Conservation (phyloP, 1,140 invertebrate genomes). For the Antheraea pernyi region DNA sequence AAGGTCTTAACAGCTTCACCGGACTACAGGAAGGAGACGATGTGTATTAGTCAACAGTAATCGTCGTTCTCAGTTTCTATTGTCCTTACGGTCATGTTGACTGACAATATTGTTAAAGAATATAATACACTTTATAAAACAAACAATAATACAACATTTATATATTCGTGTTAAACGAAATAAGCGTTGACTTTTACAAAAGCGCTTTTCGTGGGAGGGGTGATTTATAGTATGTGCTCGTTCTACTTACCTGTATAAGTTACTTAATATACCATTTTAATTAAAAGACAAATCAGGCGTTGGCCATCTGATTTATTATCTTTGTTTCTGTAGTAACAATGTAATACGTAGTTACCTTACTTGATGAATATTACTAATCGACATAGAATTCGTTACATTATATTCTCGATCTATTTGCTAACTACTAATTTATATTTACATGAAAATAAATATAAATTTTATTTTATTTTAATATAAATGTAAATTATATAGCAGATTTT, state of each 20-base stretch:
- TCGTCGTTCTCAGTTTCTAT: background rate
- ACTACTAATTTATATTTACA: too few relatives aligned
- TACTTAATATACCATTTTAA: constrained; percentile 10
- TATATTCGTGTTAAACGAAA: constrained; percentile 6
- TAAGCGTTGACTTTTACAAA: constrained; percentile 2
- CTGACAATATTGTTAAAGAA: background rate
- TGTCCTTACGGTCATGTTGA: background rate
- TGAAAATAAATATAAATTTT: too few relatives aligned
- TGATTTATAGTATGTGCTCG: constrained; percentile 8
- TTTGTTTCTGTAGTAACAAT: background rate
- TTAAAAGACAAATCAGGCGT: constrained; percentile 8
- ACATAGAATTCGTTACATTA: background rate
- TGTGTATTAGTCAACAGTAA: too few relatives aligned
- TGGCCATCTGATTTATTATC: background rate
- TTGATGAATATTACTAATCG: background rate
- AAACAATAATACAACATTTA: background rate
- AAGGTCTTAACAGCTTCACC: too few relatives aligned
- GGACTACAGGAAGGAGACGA: too few relatives aligned
- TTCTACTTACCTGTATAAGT: constrained; percentile 10
- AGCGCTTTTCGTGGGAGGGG: constrained; percentile 7
- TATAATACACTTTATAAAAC: background rate
- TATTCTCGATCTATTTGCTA: background rate
- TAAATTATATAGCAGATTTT: too few relatives aligned
- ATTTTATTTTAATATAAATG: too few relatives aligned
- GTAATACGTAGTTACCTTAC: background rate